These are phyloP conservation scores for Aphelenchoides avenae DNA, from an alignment of 1,140 invertebrate species.

Conservation along the genomic window DNA sequence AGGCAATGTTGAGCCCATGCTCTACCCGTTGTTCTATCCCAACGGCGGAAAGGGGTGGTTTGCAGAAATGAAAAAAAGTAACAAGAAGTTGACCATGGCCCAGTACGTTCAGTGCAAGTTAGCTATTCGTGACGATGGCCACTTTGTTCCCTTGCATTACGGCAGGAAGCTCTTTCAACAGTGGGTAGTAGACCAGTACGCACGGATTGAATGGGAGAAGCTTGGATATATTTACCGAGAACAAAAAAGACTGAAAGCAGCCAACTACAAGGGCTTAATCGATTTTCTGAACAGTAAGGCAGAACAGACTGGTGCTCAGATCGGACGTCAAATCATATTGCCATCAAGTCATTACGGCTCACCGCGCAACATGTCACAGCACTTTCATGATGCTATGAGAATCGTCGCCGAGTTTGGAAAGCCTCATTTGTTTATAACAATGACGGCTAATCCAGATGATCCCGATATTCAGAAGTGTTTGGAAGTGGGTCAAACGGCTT, in stretches of 20 bases:
- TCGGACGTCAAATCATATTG: constrained; percentile 5
- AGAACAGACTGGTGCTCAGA: background rate
- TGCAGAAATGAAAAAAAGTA: constrained; percentile 7
- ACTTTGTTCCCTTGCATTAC: constrained; percentile 7
- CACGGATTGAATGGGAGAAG: constrained; percentile 8
- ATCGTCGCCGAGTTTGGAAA: constrained; percentile 12
- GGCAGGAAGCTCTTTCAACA: constrained; percentile 17
- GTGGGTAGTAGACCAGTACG: constrained; percentile 10
- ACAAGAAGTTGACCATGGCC: constrained; percentile 7
- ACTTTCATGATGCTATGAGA: constrained; percentile 12
- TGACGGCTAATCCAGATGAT: too few species aligned
- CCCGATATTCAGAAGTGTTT: constrained; percentile 2
- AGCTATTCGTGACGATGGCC: background rate
- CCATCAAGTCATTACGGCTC: constrained; percentile 6
- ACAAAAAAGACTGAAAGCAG: constrained; percentile 1
- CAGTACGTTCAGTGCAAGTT: constrained; percentile 14
- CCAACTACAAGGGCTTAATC: background rate
- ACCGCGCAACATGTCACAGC: background rate
- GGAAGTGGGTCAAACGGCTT: background rate
- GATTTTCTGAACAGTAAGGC: constrained; percentile 10
- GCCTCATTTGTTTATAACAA: constrained; percentile 14
- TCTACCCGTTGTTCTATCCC: constrained; percentile 23
- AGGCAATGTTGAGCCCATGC: background rate
- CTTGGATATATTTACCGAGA: constrained; percentile 6
- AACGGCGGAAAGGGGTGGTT: constrained; percentile 4